A percentile compares a stretch with the other conserved stretches of the same genome.
These are phyloP conservation scores for Agriopis leucophaearia DNA, from an alignment of 2,888 invertebrate genomes.

Conservation along the genomic window DNA sequence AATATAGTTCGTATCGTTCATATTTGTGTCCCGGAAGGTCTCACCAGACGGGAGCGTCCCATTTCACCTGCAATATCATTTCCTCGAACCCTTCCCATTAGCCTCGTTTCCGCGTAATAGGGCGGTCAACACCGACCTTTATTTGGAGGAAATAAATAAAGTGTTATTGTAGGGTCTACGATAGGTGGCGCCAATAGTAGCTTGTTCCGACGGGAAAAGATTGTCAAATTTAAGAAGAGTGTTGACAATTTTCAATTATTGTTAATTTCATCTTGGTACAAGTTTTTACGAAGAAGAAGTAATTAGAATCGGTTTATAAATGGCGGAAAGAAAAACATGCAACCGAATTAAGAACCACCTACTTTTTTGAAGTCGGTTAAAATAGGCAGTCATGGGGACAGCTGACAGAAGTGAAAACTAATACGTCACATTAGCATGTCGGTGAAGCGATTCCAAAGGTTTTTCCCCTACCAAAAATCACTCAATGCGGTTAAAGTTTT, in stretches of 20 bases:
- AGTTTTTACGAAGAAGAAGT: too few relatives aligned
- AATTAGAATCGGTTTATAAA: too few relatives aligned
- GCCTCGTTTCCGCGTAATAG: conserved; percentile 28
- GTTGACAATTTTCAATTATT: conserved; percentile 2
- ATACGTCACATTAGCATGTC: too few relatives aligned
- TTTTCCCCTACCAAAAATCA: too few relatives aligned
- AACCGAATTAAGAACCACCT: too few relatives aligned
- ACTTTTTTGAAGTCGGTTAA: too few relatives aligned
- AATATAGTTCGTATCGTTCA: conserved; percentile 15
- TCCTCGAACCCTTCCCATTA: conserved; percentile 33
- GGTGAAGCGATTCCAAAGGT: too few relatives aligned
- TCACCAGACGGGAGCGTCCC: conserved; percentile 13
- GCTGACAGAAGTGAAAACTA: too few relatives aligned
- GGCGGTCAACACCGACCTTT: conserved; percentile 36
- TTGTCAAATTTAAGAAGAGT: conserved; percentile 18
- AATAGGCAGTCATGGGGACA: too few relatives aligned
- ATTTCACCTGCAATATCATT: conserved; percentile 36
- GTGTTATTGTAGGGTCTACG: conserved; percentile 19
- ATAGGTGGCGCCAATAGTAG: background rate
- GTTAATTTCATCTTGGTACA: background rate
- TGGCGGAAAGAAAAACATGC: too few relatives aligned
- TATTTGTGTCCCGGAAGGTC: conserved; percentile 17
- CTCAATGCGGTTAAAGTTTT: too few relatives aligned
- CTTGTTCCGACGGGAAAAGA: background rate
- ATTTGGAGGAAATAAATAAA: conserved; percentile 43